phyloP scores from a whole-genome alignment of 2,888 invertebrate genomes.

The Chaetoderma sp. region DNA sequence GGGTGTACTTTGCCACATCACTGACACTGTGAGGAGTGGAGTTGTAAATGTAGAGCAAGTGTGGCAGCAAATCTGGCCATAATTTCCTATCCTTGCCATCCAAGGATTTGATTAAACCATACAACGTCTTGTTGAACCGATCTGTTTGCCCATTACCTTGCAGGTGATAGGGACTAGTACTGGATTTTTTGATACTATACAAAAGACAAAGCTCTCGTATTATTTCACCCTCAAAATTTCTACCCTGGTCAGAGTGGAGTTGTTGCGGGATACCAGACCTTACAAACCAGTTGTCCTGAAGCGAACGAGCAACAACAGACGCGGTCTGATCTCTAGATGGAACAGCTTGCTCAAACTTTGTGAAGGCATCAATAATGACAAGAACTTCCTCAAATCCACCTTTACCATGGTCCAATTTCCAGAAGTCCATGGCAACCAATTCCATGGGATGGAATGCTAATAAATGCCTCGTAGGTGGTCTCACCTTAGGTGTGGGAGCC shows the following conservation, averaged over 20 bases:
- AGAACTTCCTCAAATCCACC: background rate
- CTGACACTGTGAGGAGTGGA: background rate
- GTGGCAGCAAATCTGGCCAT: background rate
- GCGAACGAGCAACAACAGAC: background rate
- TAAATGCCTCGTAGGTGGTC: background rate
- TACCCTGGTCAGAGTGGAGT: too few relatives aligned
- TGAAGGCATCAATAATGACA: background rate
- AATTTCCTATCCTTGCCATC: background rate
- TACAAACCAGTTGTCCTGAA: background rate
- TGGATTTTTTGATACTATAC: background rate
- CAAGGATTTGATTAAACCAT: background rate
- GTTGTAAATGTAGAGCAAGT: background rate
- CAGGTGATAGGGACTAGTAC: too few relatives aligned
- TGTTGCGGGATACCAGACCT: background rate
- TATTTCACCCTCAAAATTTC: background rate
- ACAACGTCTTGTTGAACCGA: background rate
- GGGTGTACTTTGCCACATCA: background rate
- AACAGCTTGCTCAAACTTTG: background rate
- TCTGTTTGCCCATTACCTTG: conserved; percentile 12
- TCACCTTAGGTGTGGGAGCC: background rate
- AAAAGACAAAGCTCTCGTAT: background rate
- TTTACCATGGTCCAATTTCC: background rate
- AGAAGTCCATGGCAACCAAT: background rate
- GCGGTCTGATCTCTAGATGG: background rate
- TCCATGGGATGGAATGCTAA: background rate